These are phyloP conservation scores for Scleropages formosus DNA, from an alignment of 2,797 vertebrate species.

Conservation along the genomic window DNA sequence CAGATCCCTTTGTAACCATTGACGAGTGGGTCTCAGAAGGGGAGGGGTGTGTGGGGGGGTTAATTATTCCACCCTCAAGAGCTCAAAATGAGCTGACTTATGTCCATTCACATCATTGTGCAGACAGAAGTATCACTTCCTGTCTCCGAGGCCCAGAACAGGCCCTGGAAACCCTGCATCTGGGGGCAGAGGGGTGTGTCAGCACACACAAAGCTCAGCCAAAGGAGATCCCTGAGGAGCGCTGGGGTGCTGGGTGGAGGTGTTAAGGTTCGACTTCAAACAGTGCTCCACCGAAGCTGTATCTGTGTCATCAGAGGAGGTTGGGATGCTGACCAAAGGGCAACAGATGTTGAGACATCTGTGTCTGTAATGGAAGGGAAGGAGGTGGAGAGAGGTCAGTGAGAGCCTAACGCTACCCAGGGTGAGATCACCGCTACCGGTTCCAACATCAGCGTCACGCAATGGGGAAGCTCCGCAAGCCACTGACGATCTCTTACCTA, in stretches of 20 bases:
- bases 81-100: not conserved
- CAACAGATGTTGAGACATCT: constrained; percentile 2
- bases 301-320: not conserved
- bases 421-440: not conserved
- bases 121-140: constrained; percentile 6
- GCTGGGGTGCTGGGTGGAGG: not conserved
- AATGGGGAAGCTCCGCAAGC: not conserved
- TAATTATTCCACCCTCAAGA: not conserved
- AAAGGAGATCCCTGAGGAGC: not conserved
- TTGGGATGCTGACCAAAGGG: not conserved
- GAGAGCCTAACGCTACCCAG: not conserved
- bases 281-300: not conserved
- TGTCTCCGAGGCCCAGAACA: constrained; percentile 10
- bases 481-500: no score
- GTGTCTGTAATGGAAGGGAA: not conserved
- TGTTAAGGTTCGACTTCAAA: not conserved
- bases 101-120: not conserved
- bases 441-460: not conserved
- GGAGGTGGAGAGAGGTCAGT: not conserved
- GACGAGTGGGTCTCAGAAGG: not conserved
- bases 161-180: not conserved
- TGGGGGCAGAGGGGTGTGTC: not conserved
- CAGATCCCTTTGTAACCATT: constrained; percentile 4
- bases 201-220: not conserved
- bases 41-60: not conserved